Evolutionary conservation across 2,888 invertebrate genomes (phyloP), one percentile per base, ranked within the genome.

Genomic region (Eumacrocentrus americanus): DNA sequence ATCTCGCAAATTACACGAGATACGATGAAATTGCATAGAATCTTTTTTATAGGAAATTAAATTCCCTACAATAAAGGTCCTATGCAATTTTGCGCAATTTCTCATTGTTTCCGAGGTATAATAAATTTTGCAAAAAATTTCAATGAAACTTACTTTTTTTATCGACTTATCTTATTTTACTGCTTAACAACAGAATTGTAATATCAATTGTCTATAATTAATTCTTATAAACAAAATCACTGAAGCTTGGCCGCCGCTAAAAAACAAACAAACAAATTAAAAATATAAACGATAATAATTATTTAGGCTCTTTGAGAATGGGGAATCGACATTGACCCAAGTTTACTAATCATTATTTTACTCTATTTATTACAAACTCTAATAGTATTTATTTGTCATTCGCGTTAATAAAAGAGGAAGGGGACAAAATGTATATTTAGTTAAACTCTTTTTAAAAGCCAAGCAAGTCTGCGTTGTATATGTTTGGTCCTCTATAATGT

Each of bases 401-500:
- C 20, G 51, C 11, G 35, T 51, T 35, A 35, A 42, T 7, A 16
- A 18, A n/a, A n/a, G 22, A 20, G 12, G 16, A 18, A 35, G 5
- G 9, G 11, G 29, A 25, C 12, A 42, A 11, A 29, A 44, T n/a
- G n/a, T n/a, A n/a, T n/a, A n/a, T n/a, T n/a, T n/a, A n/a, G n/a
- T n/a, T n/a, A n/a, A n/a, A n/a, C n/a, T n/a, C n/a, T n/a, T n/a
- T n/a, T n/a, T n/a, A n/a, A n/a, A n/a, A n/a, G n/a, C n/a, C n/a
- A n/a, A n/a, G n/a, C n/a, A n/a, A n/a, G n/a, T n/a, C n/a, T 42
- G 7, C 18, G 16, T 12, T 16, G 18, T 11, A 44, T 44, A 52
- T 74, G 75, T 75, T 78, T 76, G 70, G 78, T 78, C 78, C 77
- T 78, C 78, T 74, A 67, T 72, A n/a, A n/a, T 66, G 63, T 71